phyloP scores from a whole-genome alignment of 2,113 vertebrate genomes.

The Labrus mixtus region DNA sequence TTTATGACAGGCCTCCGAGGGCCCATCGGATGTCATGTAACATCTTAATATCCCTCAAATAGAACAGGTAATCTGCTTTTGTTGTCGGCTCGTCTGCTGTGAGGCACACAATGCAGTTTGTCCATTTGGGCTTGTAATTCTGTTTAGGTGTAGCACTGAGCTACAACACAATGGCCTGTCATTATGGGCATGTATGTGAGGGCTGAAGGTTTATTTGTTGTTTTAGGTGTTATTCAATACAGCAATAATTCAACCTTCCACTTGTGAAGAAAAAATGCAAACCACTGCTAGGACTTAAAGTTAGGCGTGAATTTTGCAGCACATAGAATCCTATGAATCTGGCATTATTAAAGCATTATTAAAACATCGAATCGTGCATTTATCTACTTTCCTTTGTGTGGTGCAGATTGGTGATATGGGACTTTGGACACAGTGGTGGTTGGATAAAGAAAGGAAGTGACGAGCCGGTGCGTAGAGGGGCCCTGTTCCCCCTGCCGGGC shows the following conservation, averaged over 20 bases:
- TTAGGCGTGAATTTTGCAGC: slow-evolving; percentile 6
- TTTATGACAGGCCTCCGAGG: slow-evolving; percentile 75
- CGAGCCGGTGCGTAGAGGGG: slow-evolving; percentile 64
- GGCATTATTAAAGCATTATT: slow-evolving; percentile 4
- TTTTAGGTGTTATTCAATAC: background rate
- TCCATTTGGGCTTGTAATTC: slow-evolving; percentile 53
- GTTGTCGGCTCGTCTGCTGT: slow-evolving; percentile 60
- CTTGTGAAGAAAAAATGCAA: no score
- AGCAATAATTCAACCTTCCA: slow-evolving; percentile 15
- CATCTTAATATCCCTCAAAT: slow-evolving; percentile 78
- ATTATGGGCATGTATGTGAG: background rate
- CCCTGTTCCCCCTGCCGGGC: slow-evolving; percentile 64
- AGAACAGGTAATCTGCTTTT: slow-evolving; percentile 77
- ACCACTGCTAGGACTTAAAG: background rate
- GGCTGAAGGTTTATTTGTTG: slow-evolving; percentile 1
- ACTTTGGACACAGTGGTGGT: slow-evolving; percentile 50
- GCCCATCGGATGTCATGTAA: slow-evolving; percentile 66
- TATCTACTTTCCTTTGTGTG: slow-evolving; percentile 27
- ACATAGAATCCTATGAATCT: slow-evolving; percentile 3
- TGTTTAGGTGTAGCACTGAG: slow-evolving; percentile 36
- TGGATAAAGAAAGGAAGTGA: slow-evolving; percentile 78
- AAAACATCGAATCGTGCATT: slow-evolving; percentile 24
- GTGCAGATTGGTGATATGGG: slow-evolving; percentile 62
- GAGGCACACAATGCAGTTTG: slow-evolving; percentile 43
- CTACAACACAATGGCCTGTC: slow-evolving; percentile 5